Base-by-base conservation (phyloP, 2,113 vertebrate genomes). In the Sceloporus tristichus region DNA sequence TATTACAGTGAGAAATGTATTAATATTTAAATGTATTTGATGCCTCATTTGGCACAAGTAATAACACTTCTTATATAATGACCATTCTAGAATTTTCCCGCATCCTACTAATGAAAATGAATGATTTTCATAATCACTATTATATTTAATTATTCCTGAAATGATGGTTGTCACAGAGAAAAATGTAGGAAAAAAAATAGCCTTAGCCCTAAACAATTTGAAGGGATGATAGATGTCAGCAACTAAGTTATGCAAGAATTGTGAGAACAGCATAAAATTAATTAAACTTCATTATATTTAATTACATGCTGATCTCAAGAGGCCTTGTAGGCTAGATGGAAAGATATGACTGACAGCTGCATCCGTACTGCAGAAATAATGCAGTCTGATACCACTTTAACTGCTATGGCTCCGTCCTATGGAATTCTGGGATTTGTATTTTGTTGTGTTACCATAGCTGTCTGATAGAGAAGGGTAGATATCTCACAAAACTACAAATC, bases 21-120 rank as follows among this genome's bases (percentile, higher is more conserved):
- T 92, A 85, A 56, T 90, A 40, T 91, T 90, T 88, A 85, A 77
- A 38, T 65, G 40, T 25, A 70, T 59, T 92, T 88, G 75, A 85
- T 34, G 68, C 76, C 85, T 91, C 91, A 89, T 56, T 84, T 87
- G 65, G 80, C 85, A 80, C 65, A 80, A 81, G 83, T 8, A 92
- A 74, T 54, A 86, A 8, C 42, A 53, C 66, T 90, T 84, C 21
- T 59, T 76, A 40, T 18, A 53, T 2, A 9, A 10, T 0, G 80
- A 65, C 23, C 5, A 59, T 8, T 38, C 48, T 18, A 86, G 62
- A 86, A 91, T 77, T 81, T 89, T 89, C 80, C 87, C 53, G 80
- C 85, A 14, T 14, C 21, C 11, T 48, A 29, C 29, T n/a, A 18
- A 66, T 59, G 34, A 19, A 81, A 74, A 74, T 73, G 85, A 75